Percentiles rank a stretch among this genome's conserved stretches.
These are phyloP conservation scores for Ashinkailepas kermadecensis DNA, from an alignment of 2,888 invertebrate genomes.

Conservation along the genomic window DNA sequence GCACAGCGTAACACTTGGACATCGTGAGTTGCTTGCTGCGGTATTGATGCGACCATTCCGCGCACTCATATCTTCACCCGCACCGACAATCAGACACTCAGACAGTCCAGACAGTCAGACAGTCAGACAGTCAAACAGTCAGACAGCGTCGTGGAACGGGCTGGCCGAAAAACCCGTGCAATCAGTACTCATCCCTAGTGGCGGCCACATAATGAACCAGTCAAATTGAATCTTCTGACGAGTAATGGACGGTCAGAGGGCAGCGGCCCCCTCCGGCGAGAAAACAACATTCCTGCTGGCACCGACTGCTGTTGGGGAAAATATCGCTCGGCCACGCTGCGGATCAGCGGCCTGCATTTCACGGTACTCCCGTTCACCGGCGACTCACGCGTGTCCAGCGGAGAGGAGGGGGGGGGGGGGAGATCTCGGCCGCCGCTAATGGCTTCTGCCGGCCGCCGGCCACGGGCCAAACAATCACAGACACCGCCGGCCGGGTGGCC, in stretches of 20 bases:
- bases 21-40: too few species aligned
- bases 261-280: neutral
- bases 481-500: neutral
- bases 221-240: neutral
- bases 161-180: neutral
- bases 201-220: neutral
- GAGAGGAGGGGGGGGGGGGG: too few species aligned
- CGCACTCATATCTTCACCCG: too few species aligned
- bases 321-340: neutral
- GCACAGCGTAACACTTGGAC: too few species aligned
- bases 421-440: neutral
- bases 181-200: neutral
- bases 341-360: too few species aligned
- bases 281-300: neutral
- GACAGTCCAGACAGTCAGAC: too few species aligned
- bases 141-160: too few species aligned
- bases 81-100: too few species aligned
- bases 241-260: neutral
- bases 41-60: too few species aligned
- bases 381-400: too few species aligned
- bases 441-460: neutral
- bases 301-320: neutral
- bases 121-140: too few species aligned
- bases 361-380: too few species aligned
- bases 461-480: neutral